These are phyloP conservation scores for Callopanchax toddi DNA, from an alignment of 2,113 vertebrate species.

Conservation along the genomic window DNA sequence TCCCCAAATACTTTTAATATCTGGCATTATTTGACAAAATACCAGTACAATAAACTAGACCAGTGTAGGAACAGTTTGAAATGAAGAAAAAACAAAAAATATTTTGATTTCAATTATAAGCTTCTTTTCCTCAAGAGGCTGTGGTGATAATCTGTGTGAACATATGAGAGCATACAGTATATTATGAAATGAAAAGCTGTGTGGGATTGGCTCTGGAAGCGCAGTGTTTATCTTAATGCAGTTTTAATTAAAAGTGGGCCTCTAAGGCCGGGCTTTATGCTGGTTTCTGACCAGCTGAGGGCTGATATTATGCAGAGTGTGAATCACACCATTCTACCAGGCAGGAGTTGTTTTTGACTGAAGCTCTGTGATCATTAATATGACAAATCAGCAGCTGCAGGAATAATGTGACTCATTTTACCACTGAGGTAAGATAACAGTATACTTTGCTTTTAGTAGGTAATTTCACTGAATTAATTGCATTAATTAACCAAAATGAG, in stretches of 20 bases:
- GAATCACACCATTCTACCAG: conserved; percentile 21
- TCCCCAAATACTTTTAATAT: too few relatives aligned
- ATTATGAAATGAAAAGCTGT: conserved; percentile 4
- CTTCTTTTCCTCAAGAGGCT: neutral
- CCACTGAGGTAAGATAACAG: conserved; percentile 17
- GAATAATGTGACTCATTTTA: conserved; percentile 2
- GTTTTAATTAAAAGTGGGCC: conserved; percentile 39
- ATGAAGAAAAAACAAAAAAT: too few relatives aligned
- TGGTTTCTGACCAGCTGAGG: conserved; percentile 34
- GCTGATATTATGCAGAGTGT: conserved; percentile 10
- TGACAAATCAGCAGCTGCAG: conserved; percentile 23
- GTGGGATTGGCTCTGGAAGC: conserved; percentile 20
- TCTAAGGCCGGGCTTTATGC: conserved; percentile 20
- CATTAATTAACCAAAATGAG: conserved; percentile 1
- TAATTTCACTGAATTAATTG: conserved; percentile 13
- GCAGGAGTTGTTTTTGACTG: conserved; percentile 25
- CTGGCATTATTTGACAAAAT: too few relatives aligned
- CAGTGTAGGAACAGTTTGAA: too few relatives aligned
- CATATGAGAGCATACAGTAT: conserved; percentile 5
- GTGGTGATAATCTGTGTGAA: conserved; percentile 24
- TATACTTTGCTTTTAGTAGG: neutral
- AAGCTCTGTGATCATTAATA: conserved; percentile 6
- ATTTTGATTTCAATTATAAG: neutral
- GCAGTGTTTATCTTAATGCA: conserved; percentile 37
- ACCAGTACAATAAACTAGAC: too few relatives aligned